phyloP scores from a whole-genome alignment of 2,113 vertebrate species.

The Lophura nycthemera region DNA sequence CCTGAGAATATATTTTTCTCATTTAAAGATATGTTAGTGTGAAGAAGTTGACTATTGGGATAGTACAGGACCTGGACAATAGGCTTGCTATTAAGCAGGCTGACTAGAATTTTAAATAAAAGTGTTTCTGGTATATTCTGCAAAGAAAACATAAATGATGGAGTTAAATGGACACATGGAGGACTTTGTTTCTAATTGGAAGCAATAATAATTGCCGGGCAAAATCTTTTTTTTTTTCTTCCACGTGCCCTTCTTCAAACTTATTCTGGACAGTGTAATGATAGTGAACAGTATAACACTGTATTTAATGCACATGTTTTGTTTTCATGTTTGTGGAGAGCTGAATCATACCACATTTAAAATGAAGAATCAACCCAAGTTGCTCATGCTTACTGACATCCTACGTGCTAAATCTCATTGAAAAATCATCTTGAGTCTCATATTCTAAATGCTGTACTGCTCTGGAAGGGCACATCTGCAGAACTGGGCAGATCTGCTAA shows the following conservation, averaged over 20 bases:
- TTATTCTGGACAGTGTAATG: neutral
- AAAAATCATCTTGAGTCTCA: neutral
- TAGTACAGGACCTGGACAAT: neutral
- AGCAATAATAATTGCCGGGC: neutral
- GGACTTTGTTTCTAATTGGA: neutral
- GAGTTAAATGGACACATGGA: neutral
- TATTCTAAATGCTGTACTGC: neutral
- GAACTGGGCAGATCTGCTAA: neutral
- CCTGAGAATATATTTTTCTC: neutral
- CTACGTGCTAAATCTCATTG: rapidly evolving
- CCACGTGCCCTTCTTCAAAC: neutral
- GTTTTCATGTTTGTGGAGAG: neutral
- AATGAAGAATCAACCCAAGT: neutral
- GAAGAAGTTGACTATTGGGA: neutral
- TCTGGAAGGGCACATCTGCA: neutral
- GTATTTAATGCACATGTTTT: neutral
- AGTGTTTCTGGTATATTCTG: neutral
- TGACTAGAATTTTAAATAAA: neutral
- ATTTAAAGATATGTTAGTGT: neutral
- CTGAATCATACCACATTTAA: neutral
- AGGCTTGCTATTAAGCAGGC: neutral
- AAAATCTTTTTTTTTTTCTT: neutral
- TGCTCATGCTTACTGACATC: neutral
- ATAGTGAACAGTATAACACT: neutral
- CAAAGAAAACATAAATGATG: neutral